Conservation (phyloP, 1,140 invertebrate genomes). For the Oryzaephilus surinamensis region DNA sequence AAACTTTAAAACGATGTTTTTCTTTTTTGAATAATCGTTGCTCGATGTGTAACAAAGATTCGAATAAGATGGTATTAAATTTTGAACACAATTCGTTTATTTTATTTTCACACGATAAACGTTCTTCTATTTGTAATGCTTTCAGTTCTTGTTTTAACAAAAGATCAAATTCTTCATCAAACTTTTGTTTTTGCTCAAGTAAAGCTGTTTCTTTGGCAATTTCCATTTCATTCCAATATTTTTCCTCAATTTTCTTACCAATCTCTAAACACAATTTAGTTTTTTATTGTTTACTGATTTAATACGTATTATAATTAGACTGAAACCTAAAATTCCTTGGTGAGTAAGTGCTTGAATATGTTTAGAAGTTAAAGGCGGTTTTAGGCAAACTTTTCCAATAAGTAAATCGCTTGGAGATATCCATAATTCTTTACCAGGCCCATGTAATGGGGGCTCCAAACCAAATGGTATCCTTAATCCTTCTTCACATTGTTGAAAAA, state of each 20-base stretch:
- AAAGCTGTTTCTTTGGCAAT: slow-evolving; percentile 26
- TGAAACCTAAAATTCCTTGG: slow-evolving; percentile 35
- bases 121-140: no score
- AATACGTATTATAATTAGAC: slow-evolving; percentile 2
- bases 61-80: no score
- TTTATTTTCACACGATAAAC: no score
- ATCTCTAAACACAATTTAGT: slow-evolving; percentile 20
- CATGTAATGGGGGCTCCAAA: slow-evolving; percentile 23
- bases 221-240: slow-evolving; percentile 22
- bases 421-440: slow-evolving; percentile 29
- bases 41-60: no score
- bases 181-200: slow-evolving; percentile 17
- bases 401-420: slow-evolving; percentile 33
- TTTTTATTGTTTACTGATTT: no score
- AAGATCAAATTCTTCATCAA: slow-evolving; percentile 20
- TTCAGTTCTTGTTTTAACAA: no score
- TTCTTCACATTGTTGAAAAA: slow-evolving; percentile 25
- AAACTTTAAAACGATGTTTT: no score
- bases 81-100: no score
- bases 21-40: no score
- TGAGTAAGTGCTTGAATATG: slow-evolving; percentile 36
- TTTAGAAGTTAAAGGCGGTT: slow-evolving; percentile 27
- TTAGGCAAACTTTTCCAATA: slow-evolving; percentile 29
- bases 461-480: slow-evolving; percentile 23
- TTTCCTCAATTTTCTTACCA: slow-evolving; percentile 28